Conservation (phyloP, 1,140 invertebrate species). For the Drosophila tropicalis region DNA sequence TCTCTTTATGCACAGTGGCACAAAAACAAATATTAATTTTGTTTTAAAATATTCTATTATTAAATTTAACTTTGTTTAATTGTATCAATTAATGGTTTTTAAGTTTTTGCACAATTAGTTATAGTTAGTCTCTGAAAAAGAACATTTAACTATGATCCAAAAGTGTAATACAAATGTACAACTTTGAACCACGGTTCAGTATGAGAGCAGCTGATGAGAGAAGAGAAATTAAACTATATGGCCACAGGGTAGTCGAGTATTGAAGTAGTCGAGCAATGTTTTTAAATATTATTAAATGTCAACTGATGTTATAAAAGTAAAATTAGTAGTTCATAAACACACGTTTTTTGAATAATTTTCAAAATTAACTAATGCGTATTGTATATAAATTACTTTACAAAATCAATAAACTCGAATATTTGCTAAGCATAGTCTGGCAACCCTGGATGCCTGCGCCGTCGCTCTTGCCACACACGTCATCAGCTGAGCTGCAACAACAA, state of each 20-base stretch:
- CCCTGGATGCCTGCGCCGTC: conserved; percentile 56
- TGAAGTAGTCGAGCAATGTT: neutral
- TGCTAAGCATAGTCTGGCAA: conserved; percentile 32
- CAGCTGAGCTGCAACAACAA: conserved; percentile 54
- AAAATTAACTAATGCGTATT: too few species aligned
- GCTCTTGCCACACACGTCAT: conserved; percentile 62
- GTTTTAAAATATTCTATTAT: neutral
- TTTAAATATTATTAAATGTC: neutral
- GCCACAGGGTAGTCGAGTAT: conserved; percentile 1
- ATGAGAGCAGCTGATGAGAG: conserved; percentile 28
- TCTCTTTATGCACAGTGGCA: neutral
- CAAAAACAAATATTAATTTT: neutral
- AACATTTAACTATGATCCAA: too few species aligned
- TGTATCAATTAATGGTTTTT: neutral
- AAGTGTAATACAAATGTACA: neutral
- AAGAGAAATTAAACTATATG: neutral
- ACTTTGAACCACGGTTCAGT: neutral
- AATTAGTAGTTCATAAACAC: neutral
- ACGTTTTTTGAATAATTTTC: neutral
- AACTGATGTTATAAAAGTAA: neutral
- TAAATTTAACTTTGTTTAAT: neutral
- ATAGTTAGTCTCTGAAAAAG: too few species aligned
- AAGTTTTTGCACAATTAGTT: too few species aligned
- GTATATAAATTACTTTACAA: neutral
- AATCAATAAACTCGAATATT: too few species aligned